Evolutionary conservation across 2,113 vertebrate genomes (phyloP), one percentile per base, ranked within the genome.

Genomic region (Serinus canaria): DNA sequence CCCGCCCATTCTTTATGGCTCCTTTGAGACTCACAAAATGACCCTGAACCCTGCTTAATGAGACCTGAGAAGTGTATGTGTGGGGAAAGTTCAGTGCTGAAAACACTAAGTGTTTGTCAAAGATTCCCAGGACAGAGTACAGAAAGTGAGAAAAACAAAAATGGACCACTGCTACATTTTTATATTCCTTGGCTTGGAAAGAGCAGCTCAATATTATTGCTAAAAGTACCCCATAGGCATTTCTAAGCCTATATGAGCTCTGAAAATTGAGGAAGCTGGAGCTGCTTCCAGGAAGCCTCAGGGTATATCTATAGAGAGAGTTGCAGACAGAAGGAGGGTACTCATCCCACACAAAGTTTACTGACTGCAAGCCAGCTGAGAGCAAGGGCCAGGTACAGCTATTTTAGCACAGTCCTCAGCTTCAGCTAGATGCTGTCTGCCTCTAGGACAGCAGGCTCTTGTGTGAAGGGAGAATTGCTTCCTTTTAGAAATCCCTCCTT

Each of bases 331-430:
- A 27, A 0, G 0, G 62, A 87, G 67, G 67, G 46, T 95, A n/a
- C 75, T 83, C 68, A 62, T 83, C 82, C 53, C 63, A 83, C 79
- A 53, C 67, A 18, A 73, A 70, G 70, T 93, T 94, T 76, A 47
- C 49, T 87, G 92, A 49, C 88, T 93, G 58, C 31, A 49, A 77
- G 33, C 72, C 88, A 92, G 82, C 67, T 76, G 53, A 62, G 85
- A 85, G 30, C 37, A 76, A 80, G 88, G 73, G 59, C 49, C 82
- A 83, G 95, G 90, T 92, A 94, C n/a, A 56, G 49, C 64, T 89
- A 73, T 87, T 90, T 76, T 69, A 73, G 53, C 41, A 23, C 8
- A 46, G 58, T 58, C 67, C 55, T 85, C 41, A 67, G 37, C 46
- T 79, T 76, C 49, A 75, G n/a, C 50, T 87, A n/a, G 4, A 1